A percentile compares a stretch with the other conserved stretches of the same genome.
These are phyloP conservation scores for Muraenolepis orangiensis DNA, from an alignment of 2,797 vertebrate genomes.

Conservation along the genomic window DNA sequence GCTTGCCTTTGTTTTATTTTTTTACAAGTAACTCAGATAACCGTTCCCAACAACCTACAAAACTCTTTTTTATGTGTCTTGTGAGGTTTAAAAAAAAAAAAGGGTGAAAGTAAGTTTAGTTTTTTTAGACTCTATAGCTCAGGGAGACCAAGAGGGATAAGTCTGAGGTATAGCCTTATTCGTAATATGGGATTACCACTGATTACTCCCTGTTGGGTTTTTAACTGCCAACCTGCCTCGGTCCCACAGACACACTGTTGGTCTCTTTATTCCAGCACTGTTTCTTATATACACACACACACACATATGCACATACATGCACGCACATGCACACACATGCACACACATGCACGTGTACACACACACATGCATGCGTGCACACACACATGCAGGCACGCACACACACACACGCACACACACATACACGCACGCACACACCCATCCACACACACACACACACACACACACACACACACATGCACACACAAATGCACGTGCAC, in stretches of 20 bases:
- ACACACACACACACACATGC: constrained; percentile 37
- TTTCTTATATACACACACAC: neutral
- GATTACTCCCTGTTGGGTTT: constrained; percentile 49
- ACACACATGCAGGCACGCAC: neutral
- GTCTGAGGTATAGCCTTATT: constrained; percentile 35
- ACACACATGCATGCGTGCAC: neutral
- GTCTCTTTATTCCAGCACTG: neutral
- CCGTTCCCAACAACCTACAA: neutral
- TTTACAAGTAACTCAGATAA: constrained; percentile 47
- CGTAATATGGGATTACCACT: constrained; percentile 45
- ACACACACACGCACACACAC: constrained; percentile 12
- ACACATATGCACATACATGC: neutral
- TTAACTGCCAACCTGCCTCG: constrained; percentile 32
- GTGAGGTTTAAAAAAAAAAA: neutral
- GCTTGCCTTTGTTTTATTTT: neutral
- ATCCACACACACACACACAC: constrained; percentile 3
- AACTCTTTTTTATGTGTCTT: neutral
- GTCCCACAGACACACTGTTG: neutral
- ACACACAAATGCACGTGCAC: constrained; percentile 8
- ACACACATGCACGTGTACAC: neutral
- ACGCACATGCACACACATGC: neutral
- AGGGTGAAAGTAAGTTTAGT: neutral
- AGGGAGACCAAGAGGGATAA: constrained; percentile 10
- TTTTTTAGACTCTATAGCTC: neutral
- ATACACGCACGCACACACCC: constrained; percentile 14